These are phyloP conservation scores for Tachuris rubrigastra DNA, from an alignment of 2,113 vertebrate species.

Conservation along the genomic window DNA sequence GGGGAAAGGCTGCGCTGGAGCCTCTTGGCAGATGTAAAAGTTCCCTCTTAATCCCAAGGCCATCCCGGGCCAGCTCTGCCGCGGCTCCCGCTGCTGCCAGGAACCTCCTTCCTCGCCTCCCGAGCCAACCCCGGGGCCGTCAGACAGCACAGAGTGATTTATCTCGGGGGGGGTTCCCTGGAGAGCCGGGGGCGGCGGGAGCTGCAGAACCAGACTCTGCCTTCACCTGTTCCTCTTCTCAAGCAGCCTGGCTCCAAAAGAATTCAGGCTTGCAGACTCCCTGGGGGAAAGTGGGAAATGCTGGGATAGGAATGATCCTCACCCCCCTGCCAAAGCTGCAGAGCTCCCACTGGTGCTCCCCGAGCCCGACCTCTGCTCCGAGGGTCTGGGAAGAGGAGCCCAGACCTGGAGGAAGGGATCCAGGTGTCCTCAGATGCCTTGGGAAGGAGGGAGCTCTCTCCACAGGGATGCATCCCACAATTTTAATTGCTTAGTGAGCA, in stretches of 20 bases:
- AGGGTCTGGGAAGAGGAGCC: neutral
- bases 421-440: neutral
- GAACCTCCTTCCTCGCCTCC: neutral
- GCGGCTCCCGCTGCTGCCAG: neutral
- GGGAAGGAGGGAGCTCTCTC: neutral
- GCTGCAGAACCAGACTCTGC: neutral
- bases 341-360: fast-evolving
- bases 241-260: constrained; percentile 10
- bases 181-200: neutral
- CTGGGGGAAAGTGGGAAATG: neutral
- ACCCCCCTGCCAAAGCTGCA: neutral
- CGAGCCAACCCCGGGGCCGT: neutral
- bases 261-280: constrained; percentile 26
- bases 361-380: fast-evolving
- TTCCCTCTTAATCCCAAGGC: neutral
- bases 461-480: fast-evolving
- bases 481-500: fast-evolving
- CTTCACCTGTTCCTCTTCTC: constrained; percentile 56
- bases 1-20: neutral
- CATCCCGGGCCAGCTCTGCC: neutral
- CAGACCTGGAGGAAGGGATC: neutral
- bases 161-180: neutral
- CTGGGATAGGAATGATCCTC: neutral
- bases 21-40: neutral
- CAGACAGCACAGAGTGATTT: neutral